Evolutionary conservation across 1,140 invertebrate species (phyloP), one percentile per base, ranked within the genome.

Genomic region (Panulirus ornatus): DNA sequence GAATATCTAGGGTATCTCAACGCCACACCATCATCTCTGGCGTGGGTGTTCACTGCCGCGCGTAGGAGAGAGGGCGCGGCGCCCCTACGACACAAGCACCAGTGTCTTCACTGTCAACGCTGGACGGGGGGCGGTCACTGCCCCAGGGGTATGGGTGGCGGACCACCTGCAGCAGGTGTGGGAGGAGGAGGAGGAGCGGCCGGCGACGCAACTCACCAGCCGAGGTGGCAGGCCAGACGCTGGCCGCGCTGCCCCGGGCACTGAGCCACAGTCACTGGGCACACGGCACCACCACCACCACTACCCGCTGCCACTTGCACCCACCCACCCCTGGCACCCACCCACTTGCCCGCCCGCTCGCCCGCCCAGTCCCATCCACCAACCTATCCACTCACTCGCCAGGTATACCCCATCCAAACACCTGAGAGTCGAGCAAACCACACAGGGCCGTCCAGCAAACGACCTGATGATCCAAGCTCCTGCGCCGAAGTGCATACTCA

Each of bases 261-360:
- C 83, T 84, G 83, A 84, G 83, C 83, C 83, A 84, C 83, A 30
- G 34, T 63, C 82, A 84, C 82, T 22, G 82, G 27, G 83, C 54
- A 47, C 83, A 66, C 58, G 27, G 36, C 83, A 30, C 42, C 83
- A 40, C 36, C 78, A 22, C 78, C 78, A 54, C 66, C 66, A 34
- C 16, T 58, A 70, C 83, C 82, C 44, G 83, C 36, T 27, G 40
- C 22, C 36, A 16, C 82, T 40, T 22, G n/a, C 82, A 38, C 54
- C 66, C 66, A 42, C 38, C 63, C 58, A 22, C 9, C 2, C 81
- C 51, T 54, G 63, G 22, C 54, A 47, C 51, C 51, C 38, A 22
- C 30, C 81, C 81, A 54, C 54, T 58, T 27, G 54, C 82, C 82
- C 82, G 5, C 44, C 19, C 73, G 0, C 36, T 19, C 40, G 30